Evolutionary conservation across 2,797 vertebrate species (phyloP), one percentile per base, ranked within the genome.

Genomic region (Enteromius viviparus): DNA sequence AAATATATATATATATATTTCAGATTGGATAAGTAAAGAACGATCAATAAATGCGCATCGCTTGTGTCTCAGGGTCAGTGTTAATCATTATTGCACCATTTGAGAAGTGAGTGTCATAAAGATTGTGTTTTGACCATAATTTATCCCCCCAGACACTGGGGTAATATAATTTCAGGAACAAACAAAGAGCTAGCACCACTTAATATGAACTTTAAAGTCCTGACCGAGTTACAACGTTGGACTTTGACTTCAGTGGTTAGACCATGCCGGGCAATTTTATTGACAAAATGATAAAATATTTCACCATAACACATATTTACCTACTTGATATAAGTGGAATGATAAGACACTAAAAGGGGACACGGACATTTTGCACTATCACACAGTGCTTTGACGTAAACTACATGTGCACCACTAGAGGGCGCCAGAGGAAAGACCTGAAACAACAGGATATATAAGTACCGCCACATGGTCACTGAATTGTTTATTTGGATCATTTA

Each of bases 1-100:
- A 51, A 10, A 19, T 0, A 42, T 12, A 10, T 0, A 19, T 0
- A 42, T 12, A 10, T 0, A 23, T 34, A 32, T 14, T 34, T 65
- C 2, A 19, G 23, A 68, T 68, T 0, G 10, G 51, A 55, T 19
- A 11, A 37, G 21, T 55, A 1, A 26, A 45, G 23, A 37, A 17
- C 29, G 17, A 49, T n/a, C 47, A 17, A 12, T 49, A 3, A 66
- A 66, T 10, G 6, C 0, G 11, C 53, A 71, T 29, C 4, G 12
- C 58, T 21, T 76, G 17, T 12, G 34, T 60, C 37, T n/a, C 14
- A 23, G 65, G 45, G 71, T 70, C 74, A 34, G 60, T 82, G 92
- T 93, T 92, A 93, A 93, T 94, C 77, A 94, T 93, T 93, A 84
- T 74, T 89, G 77, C 10, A 74, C 47, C 71, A 84, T 82, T 60